A percentile compares a stretch with the other conserved stretches of the same genome.
Conservation (phyloP, 2,888 invertebrate species). For the Agrochola lychnidis region DNA sequence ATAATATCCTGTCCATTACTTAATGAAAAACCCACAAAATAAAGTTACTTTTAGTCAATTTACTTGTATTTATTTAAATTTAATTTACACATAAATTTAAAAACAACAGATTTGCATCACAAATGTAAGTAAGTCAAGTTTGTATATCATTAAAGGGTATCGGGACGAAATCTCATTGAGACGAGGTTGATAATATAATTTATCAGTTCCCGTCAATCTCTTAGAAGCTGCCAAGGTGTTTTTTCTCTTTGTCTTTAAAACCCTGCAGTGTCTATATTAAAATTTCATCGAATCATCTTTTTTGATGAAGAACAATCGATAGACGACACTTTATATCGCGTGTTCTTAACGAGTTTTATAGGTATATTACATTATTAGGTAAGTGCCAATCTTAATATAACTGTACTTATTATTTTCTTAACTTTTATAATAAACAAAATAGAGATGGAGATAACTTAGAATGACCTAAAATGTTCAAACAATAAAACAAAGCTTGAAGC, state of each 20-base stretch:
- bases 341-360: neutral
- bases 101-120: constrained; percentile 6
- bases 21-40: neutral
- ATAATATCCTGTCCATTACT: neutral
- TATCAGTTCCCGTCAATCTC: constrained; percentile 39
- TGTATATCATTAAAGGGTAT: constrained; percentile 5
- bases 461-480: neutral
- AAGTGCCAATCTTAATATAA: neutral
- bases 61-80: no score
- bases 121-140: neutral
- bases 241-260: constrained; percentile 17
- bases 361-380: neutral
- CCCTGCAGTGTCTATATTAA: constrained; percentile 24
- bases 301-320: constrained; percentile 23
- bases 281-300: constrained; percentile 42
- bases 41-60: neutral
- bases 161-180: constrained; percentile 20
- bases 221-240: neutral
- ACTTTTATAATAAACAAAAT: neutral
- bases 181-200: constrained; percentile 33
- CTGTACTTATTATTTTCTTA: neutral
- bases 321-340: neutral
- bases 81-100: neutral
- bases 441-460: neutral
- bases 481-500: neutral